Conservation (phyloP, 2,888 invertebrate genomes). For the Sesia apiformis region DNA sequence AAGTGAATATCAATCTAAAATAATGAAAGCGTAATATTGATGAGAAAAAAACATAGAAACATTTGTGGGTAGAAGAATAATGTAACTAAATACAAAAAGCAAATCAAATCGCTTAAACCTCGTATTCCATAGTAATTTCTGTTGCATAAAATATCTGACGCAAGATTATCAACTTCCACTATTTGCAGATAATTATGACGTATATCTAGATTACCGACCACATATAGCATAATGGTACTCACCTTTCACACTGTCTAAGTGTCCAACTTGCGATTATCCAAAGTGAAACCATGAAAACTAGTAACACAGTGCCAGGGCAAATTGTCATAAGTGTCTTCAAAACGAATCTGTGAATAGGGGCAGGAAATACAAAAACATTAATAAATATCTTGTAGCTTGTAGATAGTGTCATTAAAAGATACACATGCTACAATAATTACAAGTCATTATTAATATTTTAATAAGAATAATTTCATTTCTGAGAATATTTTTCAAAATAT, state of each 20-base stretch:
- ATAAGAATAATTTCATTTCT: too few relatives aligned
- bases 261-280: constrained; percentile 99
- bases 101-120: too few relatives aligned
- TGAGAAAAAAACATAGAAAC: constrained; percentile 11
- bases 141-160: too few relatives aligned
- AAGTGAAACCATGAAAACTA: constrained; percentile 99
- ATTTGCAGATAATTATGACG: too few relatives aligned
- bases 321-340: constrained; percentile 99
- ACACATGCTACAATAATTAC: constrained; percentile 4
- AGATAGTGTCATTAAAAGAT: not conserved
- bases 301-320: constrained; percentile 96
- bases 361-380: too few relatives aligned
- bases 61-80: not conserved
- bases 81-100: not conserved
- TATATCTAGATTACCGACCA: not conserved
- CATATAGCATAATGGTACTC: constrained; percentile 36
- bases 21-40: constrained; percentile 31
- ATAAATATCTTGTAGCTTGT: too few relatives aligned
- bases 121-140: too few relatives aligned
- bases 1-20: constrained; percentile 29
- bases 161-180: too few relatives aligned
- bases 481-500: too few relatives aligned
- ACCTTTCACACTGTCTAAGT: constrained; percentile 98
- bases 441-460: not conserved
- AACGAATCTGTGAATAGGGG: constrained; percentile 78